A percentile compares a stretch with the other conserved stretches of the same genome.
Evolutionary conservation across 2,888 invertebrate species (phyloP).

Genomic region (Agrotis exclamationis): DNA sequence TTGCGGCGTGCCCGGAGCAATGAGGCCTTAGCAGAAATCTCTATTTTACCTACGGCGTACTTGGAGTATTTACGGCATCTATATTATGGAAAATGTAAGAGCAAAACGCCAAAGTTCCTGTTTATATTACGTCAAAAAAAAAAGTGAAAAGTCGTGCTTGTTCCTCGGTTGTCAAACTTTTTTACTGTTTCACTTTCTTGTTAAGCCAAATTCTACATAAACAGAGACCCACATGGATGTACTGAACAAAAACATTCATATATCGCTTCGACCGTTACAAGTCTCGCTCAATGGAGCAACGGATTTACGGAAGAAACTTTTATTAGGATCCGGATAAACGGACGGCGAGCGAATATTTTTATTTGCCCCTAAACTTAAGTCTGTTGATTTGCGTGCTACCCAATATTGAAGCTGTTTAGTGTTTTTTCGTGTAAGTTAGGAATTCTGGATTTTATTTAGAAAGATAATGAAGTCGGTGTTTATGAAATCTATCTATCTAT

Average conservation of each 20-base stretch:
- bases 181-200: not conserved
- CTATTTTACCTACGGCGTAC: too few relatives aligned
- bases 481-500: not conserved
- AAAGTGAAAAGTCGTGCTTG: too few relatives aligned
- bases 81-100: too few relatives aligned
- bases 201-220: not conserved
- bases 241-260: conserved; percentile 52
- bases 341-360: conserved; percentile 64
- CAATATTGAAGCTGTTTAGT: conserved; percentile 27
- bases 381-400: conserved; percentile 60
- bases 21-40: too few relatives aligned
- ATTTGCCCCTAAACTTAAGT: conserved; percentile 43
- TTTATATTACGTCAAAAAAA: too few relatives aligned
- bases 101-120: too few relatives aligned
- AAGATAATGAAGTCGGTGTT: not conserved
- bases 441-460: not conserved
- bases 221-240: not conserved
- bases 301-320: conserved; percentile 75
- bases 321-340: conserved; percentile 72
- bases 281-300: conserved; percentile 71
- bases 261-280: conserved; percentile 41
- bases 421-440: not conserved
- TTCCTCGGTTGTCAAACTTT: too few relatives aligned
- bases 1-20: too few relatives aligned
- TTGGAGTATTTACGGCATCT: too few relatives aligned